Evolutionary conservation across 2,797 vertebrate species (phyloP), one percentile per base, ranked within the genome.

Genomic region (Chloroceryle inda): DNA sequence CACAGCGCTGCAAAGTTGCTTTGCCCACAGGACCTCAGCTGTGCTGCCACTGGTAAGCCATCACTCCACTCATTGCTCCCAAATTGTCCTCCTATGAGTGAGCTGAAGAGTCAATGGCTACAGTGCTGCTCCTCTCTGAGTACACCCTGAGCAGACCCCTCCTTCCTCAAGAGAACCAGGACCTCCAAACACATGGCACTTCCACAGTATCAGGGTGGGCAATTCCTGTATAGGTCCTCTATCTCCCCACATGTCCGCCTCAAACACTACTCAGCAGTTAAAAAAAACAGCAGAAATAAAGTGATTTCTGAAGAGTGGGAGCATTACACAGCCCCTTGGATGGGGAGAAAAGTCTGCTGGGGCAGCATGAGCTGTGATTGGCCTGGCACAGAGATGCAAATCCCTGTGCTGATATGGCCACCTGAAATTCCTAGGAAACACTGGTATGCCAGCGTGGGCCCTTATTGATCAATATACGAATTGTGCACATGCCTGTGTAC

Each of bases 401-500:
- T 8, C 44, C 37, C 26, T 24, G 55, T 22, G n/a, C 42, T 31
- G 61, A 58, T 45, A 58, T 2, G 24, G 49, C 24, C 68, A n/a
- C 31, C 19, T 35, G 33, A 64, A 71, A 71, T 37, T 22, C 56
- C 21, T 50, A 15, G 37, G 53, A 62, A 55, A 16, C 1, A 2
- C 4, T 67, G 16, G 3, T 27, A 29, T 20, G 37, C 31, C 50
- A 37, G 0, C 12, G 5, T 24, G 56, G 63, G 15, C 24, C 22
- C 31, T 68, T n/a, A 20, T 0, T 33, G 67, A 62, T 56, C 31
- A 13, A 19, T 4, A 8, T 4, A 49, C 0, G 0, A 76, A 44
- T 8, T 12, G 16, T 10, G 21, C 21, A 69, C 18, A 2, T 9
- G 6, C 33, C 38, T 45, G 38, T 22, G 11, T 17, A 13, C 11